phyloP scores from a whole-genome alignment of 2,797 vertebrate genomes.

The Lagodon rhomboides region DNA sequence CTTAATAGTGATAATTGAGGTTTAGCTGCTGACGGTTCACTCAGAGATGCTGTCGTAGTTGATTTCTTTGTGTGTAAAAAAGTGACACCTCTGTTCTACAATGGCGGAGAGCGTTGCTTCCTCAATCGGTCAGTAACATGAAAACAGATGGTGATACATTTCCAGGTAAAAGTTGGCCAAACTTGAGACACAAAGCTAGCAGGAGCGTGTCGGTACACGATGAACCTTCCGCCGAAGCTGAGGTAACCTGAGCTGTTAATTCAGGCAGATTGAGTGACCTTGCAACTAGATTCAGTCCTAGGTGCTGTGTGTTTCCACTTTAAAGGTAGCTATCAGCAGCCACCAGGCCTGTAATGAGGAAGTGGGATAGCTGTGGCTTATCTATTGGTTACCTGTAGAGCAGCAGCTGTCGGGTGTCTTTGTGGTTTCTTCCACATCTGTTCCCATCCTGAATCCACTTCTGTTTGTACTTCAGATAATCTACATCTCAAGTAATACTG shows the following conservation, averaged over 20 bases:
- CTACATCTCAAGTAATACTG: not conserved
- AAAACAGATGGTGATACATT: slow-evolving; percentile 44
- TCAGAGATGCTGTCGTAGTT: not conserved
- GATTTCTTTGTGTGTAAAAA: not conserved
- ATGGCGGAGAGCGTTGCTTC: slow-evolving; percentile 33
- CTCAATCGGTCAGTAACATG: slow-evolving; percentile 16
- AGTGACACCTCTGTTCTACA: not conserved
- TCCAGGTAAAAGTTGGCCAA: slow-evolving; percentile 66
- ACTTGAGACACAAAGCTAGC: slow-evolving; percentile 32
- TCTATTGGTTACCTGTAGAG: slow-evolving; percentile 33
- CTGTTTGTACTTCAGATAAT: not conserved
- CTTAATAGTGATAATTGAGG: not conserved
- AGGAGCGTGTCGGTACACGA: not conserved
- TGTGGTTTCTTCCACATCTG: not conserved
- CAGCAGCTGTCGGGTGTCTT: slow-evolving; percentile 17
- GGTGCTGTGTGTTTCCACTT: not conserved
- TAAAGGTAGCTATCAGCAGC: not conserved
- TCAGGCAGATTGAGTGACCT: slow-evolving; percentile 1
- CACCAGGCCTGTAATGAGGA: slow-evolving; percentile 59
- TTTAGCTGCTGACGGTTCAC: not conserved
- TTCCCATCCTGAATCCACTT: slow-evolving; percentile 10
- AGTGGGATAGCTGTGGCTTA: slow-evolving; percentile 36
- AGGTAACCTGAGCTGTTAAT: not conserved
- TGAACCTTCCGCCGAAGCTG: not conserved
- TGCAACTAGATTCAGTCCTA: not conserved